Percentiles rank a stretch among this genome's conserved stretches.
phyloP scores from a whole-genome alignment of 30 jellyfish, hydroid and myxozoan genomes.

The Hydractinia echinata region DNA sequence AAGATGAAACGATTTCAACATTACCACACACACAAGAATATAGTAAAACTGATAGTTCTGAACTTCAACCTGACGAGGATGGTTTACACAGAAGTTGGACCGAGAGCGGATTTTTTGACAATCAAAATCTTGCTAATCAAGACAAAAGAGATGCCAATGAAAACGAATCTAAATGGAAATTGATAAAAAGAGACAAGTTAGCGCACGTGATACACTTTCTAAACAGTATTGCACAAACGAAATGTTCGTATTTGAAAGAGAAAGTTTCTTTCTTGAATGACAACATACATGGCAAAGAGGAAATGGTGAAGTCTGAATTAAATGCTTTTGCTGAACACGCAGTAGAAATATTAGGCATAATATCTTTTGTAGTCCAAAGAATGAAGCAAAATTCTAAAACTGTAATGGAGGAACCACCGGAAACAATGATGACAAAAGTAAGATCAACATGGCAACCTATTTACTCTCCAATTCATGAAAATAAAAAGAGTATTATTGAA shows the following conservation, averaged over 20 bases:
- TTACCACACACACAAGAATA: background rate
- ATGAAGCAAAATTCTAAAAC: background rate
- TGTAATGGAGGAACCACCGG: background rate
- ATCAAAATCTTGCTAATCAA: background rate
- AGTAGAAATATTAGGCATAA: constrained; percentile 2
- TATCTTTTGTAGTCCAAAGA: background rate
- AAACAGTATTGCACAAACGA: constrained; percentile 4
- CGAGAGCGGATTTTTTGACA: constrained; percentile 39
- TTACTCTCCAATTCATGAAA: background rate
- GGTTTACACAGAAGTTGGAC: constrained; percentile 34
- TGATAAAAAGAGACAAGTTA: background rate
- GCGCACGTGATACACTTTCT: constrained; percentile 17
- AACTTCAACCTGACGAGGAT: background rate
- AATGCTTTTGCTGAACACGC: constrained; percentile 39
- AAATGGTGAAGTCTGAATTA: background rate
- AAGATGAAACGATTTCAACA: background rate
- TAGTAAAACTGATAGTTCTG: background rate
- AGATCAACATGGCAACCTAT: constrained; percentile 6
- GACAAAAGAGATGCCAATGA: background rate
- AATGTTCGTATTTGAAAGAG: constrained; percentile 19
- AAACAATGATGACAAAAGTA: constrained; percentile 2
- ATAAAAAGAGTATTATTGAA: background rate
- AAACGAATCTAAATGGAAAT: background rate
- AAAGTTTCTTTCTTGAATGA: background rate
- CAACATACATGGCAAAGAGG: background rate